phyloP scores from a whole-genome alignment of 1,140 invertebrate species.

The Mactra quadrangularis region DNA sequence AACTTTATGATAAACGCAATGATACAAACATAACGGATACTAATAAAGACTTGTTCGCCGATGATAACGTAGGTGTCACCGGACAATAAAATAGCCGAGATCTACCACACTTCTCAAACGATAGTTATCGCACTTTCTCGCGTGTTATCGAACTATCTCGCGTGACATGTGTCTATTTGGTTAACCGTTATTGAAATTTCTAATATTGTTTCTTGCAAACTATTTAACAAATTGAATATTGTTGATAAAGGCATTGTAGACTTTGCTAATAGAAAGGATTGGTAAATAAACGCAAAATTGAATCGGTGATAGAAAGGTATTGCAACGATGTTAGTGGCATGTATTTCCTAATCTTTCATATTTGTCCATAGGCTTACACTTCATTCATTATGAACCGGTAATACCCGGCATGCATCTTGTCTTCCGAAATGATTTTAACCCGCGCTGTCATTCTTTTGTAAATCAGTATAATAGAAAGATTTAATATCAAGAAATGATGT shows the following conservation, averaged over 20 bases:
- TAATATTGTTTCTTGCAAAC: constrained; percentile 27
- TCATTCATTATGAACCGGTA: too few relatives aligned
- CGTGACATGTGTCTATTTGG: constrained; percentile 48
- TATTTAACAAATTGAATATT: constrained; percentile 2
- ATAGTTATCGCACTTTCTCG: constrained; percentile 54
- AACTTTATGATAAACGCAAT: constrained; percentile 37
- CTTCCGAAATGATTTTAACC: too few relatives aligned
- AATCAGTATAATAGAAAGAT: too few relatives aligned
- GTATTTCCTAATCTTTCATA: too few relatives aligned
- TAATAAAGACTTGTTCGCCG: constrained; percentile 4
- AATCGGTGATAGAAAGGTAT: too few relatives aligned
- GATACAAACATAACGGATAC: constrained; percentile 21
- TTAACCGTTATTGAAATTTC: constrained; percentile 41
- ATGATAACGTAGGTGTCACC: constrained; percentile 41
- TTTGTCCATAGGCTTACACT: too few relatives aligned
- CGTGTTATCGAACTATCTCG: constrained; percentile 21
- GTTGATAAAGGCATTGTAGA: constrained; percentile 8
- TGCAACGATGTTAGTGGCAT: too few relatives aligned
- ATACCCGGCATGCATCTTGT: too few relatives aligned
- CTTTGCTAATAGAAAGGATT: constrained; percentile 19
- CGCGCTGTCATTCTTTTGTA: too few relatives aligned
- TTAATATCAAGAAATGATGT: too few relatives aligned
- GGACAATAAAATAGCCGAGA: constrained; percentile 20
- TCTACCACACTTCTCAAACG: constrained; percentile 32
- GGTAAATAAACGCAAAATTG: constrained; percentile 11